A percentile compares a stretch with the other conserved stretches of the same genome.
Conservation (phyloP, 2,888 invertebrate genomes). For the Chironomus tentans region DNA sequence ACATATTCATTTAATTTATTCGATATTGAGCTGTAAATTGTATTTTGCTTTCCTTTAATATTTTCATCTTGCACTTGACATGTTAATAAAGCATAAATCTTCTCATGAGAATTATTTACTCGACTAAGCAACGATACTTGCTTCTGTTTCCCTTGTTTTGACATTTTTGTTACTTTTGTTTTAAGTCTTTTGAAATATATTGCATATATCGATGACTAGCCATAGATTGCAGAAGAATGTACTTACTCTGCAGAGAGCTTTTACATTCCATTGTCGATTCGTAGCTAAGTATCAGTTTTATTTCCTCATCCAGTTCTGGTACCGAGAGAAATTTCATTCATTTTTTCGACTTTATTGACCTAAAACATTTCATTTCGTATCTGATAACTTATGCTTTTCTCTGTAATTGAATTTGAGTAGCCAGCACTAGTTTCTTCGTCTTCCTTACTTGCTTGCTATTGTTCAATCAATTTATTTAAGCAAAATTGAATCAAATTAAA, state of each 20-base stretch:
- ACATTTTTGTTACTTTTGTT: neutral
- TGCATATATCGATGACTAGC: neutral
- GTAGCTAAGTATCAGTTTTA: neutral
- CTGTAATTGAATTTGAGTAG: neutral
- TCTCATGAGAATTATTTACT: neutral
- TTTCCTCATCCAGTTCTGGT: neutral
- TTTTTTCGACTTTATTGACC: neutral
- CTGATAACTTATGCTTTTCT: neutral
- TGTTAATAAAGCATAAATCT: conserved; percentile 1
- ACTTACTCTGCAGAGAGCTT: neutral
- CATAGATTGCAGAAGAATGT: neutral
- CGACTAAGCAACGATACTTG: neutral
- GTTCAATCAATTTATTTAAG: conserved; percentile 6
- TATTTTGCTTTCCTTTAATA: neutral
- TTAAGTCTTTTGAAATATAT: neutral
- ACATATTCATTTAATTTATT: neutral
- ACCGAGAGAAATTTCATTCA: no score
- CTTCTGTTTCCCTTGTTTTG: neutral
- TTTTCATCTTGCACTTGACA: neutral
- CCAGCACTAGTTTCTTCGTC: no score
- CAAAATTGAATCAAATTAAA: neutral
- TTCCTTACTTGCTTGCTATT: no score
- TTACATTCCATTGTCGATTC: no score
- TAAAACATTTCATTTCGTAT: neutral
- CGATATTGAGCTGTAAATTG: neutral